Conservation (phyloP, 2,888 invertebrate genomes). For the Blastobasis lacticolella region DNA sequence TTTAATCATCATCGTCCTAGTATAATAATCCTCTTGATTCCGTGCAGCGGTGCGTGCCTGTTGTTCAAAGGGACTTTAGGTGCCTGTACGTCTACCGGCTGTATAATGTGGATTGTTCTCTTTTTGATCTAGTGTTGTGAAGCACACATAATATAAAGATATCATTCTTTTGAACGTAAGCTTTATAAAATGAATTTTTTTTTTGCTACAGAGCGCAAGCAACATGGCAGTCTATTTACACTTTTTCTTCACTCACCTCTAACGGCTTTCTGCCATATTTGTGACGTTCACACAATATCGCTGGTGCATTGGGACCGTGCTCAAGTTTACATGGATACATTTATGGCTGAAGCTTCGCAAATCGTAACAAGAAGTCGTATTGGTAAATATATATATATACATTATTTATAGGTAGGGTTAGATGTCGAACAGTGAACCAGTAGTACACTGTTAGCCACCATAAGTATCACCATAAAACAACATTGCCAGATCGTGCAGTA, state of each 20-base stretch:
- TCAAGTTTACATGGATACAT: conserved; percentile 89
- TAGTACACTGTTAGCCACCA: background rate
- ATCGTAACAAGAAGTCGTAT: conserved; percentile 84
- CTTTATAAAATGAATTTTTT: too few species aligned
- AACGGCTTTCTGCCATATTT: conserved; percentile 92
- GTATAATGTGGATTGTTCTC: too few species aligned
- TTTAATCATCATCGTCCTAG: too few species aligned
- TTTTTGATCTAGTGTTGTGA: too few species aligned
- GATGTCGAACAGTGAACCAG: background rate
- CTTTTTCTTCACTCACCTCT: conserved; percentile 96
- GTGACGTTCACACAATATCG: conserved; percentile 89
- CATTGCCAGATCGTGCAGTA: too few species aligned
- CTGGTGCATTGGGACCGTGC: conserved; percentile 93
- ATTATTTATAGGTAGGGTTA: background rate
- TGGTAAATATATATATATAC: conserved; percentile 23
- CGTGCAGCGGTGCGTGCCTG: too few species aligned
- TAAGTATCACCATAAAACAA: background rate
- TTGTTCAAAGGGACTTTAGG: too few species aligned
- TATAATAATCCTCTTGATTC: too few species aligned
- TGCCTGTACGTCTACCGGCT: too few species aligned
- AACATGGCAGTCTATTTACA: conserved; percentile 91
- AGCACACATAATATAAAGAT: too few species aligned
- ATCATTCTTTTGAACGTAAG: too few species aligned
- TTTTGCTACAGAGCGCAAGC: conserved; percentile 77
- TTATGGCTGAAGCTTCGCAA: conserved; percentile 90